A percentile compares a stretch with the other conserved stretches of the same genome.
Conservation (phyloP, 37 sponge, comb jelly and placozoan genomes). For the Diacarnus erythraeanus region DNA sequence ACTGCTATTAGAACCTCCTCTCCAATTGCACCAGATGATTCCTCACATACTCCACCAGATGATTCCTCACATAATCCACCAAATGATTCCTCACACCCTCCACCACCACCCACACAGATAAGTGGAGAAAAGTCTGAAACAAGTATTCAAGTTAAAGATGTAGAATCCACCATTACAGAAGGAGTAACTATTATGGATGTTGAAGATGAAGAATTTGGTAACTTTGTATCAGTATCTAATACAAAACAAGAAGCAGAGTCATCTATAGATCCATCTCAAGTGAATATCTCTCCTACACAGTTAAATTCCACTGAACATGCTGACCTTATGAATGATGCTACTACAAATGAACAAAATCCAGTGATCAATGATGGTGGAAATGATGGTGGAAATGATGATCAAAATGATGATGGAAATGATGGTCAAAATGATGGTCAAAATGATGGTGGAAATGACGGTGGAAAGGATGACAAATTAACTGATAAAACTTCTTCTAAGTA, state of each 20-base stretch:
- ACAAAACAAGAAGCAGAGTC: neutral
- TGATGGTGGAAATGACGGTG: too few species aligned
- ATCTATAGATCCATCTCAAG: neutral
- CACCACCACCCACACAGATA: too few species aligned
- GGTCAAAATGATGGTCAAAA: neutral
- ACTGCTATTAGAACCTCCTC: neutral
- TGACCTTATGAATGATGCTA: too few species aligned
- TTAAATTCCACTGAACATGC: too few species aligned
- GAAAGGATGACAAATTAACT: too few species aligned
- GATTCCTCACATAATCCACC: neutral
- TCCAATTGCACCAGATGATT: neutral
- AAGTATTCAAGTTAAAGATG: neutral
- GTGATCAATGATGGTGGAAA: neutral
- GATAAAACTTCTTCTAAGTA: too few species aligned
- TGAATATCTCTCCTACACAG: neutral
- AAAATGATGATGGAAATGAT: too few species aligned
- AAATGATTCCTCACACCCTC: neutral
- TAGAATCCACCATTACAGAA: neutral
- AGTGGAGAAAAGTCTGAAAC: neutral
- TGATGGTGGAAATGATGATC: neutral
- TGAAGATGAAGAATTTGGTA: neutral
- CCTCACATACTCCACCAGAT: neutral
- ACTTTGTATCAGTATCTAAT: neutral
- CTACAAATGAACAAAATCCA: neutral
- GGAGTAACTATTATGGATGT: neutral